These are phyloP conservation scores for Catocala nupta DNA, from an alignment of 2,888 invertebrate species.

Conservation along the genomic window DNA sequence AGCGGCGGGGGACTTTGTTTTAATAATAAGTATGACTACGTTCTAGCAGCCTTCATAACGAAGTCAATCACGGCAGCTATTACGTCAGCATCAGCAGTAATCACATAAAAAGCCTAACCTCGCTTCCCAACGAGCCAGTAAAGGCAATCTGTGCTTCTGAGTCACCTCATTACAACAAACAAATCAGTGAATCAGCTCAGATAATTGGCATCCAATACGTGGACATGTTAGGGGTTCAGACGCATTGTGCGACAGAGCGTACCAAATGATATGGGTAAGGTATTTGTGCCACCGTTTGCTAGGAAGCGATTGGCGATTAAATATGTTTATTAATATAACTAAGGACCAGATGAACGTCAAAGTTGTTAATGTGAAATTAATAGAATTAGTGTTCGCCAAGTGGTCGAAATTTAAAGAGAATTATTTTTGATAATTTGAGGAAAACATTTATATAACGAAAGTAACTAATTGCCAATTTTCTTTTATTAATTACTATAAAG, in stretches of 20 bases:
- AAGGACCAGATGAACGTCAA: too few relatives aligned
- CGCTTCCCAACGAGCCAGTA: constrained; percentile 12
- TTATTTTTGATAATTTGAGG: too few relatives aligned
- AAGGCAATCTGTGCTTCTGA: constrained; percentile 20
- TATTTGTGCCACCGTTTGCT: not conserved
- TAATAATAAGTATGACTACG: too few relatives aligned
- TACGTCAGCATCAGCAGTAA: not conserved
- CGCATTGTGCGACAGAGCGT: constrained; percentile 39
- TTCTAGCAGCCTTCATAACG: too few relatives aligned
- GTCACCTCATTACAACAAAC: constrained; percentile 47
- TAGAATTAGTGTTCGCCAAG: too few relatives aligned
- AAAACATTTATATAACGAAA: too few relatives aligned
- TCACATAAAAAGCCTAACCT: constrained; percentile 15
- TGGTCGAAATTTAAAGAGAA: too few relatives aligned
- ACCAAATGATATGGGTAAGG: constrained; percentile 13
- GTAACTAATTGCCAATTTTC: too few relatives aligned
- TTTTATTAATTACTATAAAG: too few relatives aligned
- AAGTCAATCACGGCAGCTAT: not conserved
- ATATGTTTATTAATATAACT: too few relatives aligned
- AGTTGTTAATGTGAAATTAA: too few relatives aligned
- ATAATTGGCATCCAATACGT: constrained; percentile 50
- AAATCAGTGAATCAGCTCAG: constrained; percentile 48
- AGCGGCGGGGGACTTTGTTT: too few relatives aligned
- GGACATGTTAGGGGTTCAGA: constrained; percentile 19
- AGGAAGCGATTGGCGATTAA: not conserved